These are phyloP conservation scores for Pyxicephalus adspersus DNA, from an alignment of 2,113 vertebrate species.

Conservation along the genomic window DNA sequence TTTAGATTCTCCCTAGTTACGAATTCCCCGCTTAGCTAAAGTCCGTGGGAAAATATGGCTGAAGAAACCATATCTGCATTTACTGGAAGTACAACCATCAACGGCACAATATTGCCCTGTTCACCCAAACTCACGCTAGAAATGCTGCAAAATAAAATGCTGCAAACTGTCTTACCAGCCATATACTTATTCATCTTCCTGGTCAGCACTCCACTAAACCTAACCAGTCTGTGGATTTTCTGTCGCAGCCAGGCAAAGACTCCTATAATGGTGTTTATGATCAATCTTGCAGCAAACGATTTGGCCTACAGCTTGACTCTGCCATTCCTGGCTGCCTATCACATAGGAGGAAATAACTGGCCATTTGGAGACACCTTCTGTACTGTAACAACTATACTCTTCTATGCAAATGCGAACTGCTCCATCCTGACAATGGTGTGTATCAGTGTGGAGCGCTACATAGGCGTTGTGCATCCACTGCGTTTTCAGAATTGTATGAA, in stretches of 20 bases:
- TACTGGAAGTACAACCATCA: neutral
- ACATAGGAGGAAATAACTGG: conserved; percentile 36
- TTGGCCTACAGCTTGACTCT: conserved; percentile 50
- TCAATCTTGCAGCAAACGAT: conserved; percentile 52
- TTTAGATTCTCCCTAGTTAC: too few relatives aligned
- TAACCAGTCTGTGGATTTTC: conserved; percentile 48
- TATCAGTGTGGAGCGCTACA: conserved; percentile 57
- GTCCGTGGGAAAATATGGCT: neutral
- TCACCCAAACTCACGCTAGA: conserved; percentile 11
- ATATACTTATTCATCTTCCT: conserved; percentile 54
- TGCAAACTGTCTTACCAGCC: neutral
- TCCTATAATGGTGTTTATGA: conserved; percentile 43
- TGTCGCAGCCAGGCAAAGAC: conserved; percentile 38
- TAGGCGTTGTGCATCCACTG: conserved; percentile 46
- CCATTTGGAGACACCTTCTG: neutral
- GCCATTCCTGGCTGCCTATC: conserved; percentile 59
- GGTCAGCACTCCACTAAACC: conserved; percentile 60
- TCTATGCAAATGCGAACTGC: conserved; percentile 59
- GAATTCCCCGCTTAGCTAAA: too few relatives aligned
- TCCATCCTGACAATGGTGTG: conserved; percentile 55
- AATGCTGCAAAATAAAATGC: conserved; percentile 23
- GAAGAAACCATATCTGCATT: neutral
- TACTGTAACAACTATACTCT: conserved; percentile 21
- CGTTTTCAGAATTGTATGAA: conserved; percentile 18
- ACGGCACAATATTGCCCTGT: neutral